phyloP scores from a whole-genome alignment of 2,888 invertebrate genomes.

The Heliconius ismenius region DNA sequence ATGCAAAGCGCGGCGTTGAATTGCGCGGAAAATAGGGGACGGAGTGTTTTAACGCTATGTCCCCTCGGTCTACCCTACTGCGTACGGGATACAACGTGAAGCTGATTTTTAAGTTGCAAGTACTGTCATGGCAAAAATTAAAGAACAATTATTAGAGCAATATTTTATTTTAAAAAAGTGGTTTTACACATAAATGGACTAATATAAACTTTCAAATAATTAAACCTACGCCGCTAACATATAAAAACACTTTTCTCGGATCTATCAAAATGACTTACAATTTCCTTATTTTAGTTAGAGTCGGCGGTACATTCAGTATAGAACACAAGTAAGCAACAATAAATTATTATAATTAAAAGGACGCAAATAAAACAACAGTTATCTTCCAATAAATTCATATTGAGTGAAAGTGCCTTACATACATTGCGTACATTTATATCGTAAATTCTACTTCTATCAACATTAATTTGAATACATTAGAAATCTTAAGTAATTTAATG shows the following conservation, averaged over 20 bases:
- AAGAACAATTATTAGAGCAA: neutral
- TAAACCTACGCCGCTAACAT: constrained; percentile 9
- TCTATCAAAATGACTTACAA: constrained; percentile 1
- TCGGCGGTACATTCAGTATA: neutral
- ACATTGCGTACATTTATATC: neutral
- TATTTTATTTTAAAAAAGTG: constrained; percentile 1
- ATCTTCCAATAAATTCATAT: neutral
- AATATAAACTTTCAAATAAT: neutral
- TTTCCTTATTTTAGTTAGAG: neutral
- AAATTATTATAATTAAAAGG: neutral
- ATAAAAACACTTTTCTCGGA: neutral
- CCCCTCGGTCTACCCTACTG: too few species aligned
- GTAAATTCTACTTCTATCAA: neutral
- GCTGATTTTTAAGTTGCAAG: neutral
- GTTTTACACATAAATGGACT: constrained; percentile 14
- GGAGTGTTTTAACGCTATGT: too few species aligned
- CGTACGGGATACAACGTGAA: too few species aligned
- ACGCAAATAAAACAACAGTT: neutral
- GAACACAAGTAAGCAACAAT: neutral
- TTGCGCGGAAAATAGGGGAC: too few species aligned
- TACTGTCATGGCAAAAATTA: neutral
- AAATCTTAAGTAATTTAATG: neutral
- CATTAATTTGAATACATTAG: neutral
- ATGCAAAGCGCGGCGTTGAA: too few species aligned
- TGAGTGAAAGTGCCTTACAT: neutral